Percentiles rank a stretch among this genome's conserved stretches.
Conservation (phyloP, 2,888 invertebrate species). For the Troides helena region DNA sequence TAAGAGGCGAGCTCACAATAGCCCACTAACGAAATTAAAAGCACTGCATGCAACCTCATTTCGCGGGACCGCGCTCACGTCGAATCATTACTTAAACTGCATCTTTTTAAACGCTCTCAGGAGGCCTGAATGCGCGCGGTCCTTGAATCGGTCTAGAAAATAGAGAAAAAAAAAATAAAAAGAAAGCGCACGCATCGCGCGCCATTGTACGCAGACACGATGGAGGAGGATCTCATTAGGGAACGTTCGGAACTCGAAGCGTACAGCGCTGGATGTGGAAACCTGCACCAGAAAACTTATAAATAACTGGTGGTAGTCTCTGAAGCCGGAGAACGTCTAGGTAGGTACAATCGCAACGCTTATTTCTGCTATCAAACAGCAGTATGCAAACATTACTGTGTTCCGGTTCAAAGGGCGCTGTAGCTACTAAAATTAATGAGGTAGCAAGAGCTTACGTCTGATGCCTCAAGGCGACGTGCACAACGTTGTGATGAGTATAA, state of each 20-base stretch:
- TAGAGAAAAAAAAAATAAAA: slow-evolving; percentile 44
- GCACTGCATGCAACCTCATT: slow-evolving; percentile 44
- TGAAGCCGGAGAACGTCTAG: no score
- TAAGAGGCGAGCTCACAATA: slow-evolving; percentile 41
- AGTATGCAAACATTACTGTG: no score
- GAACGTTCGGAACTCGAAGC: slow-evolving; percentile 21
- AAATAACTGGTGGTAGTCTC: not conserved
- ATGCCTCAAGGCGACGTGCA: no score
- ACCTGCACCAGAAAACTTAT: not conserved
- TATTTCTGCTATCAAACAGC: no score
- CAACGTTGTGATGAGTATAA: no score
- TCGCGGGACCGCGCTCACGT: slow-evolving; percentile 44
- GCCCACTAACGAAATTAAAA: slow-evolving; percentile 61
- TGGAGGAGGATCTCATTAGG: slow-evolving; percentile 76
- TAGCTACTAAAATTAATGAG: no score
- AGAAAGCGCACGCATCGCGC: slow-evolving; percentile 70
- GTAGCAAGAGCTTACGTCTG: no score
- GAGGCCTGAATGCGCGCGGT: slow-evolving; percentile 66
- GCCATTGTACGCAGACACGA: slow-evolving; percentile 72
- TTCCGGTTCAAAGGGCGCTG: no score
- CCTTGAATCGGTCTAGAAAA: slow-evolving; percentile 59
- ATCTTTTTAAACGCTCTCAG: slow-evolving; percentile 69
- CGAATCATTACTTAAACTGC: slow-evolving; percentile 75
- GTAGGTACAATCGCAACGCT: no score
- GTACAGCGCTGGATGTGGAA: slow-evolving; percentile 23